These are phyloP conservation scores for Ammospiza nelsoni DNA, from an alignment of 2,113 vertebrate genomes.

Conservation along the genomic window DNA sequence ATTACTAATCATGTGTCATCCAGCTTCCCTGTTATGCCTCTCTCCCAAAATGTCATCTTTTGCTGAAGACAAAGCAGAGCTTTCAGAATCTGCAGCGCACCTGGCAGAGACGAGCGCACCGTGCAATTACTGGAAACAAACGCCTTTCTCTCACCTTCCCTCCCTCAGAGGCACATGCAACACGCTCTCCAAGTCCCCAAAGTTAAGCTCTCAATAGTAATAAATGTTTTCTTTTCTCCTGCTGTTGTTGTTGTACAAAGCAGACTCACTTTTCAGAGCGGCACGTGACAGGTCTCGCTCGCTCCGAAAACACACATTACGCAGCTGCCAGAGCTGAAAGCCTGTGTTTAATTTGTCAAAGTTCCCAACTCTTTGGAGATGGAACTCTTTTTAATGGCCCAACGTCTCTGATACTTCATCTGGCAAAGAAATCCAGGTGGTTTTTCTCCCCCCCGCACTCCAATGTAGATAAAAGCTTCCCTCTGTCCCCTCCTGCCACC, in stretches of 20 bases:
- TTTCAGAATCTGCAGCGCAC: slow-evolving; percentile 46
- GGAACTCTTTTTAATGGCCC: slow-evolving; percentile 2
- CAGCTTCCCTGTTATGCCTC: slow-evolving; percentile 8
- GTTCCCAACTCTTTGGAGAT: slow-evolving; percentile 6
- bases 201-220: not conserved
- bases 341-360: slow-evolving; percentile 46
- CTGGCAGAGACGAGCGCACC: slow-evolving; percentile 17
- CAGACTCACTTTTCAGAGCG: slow-evolving; percentile 23
- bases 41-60: slow-evolving; percentile 49
- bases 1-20: slow-evolving; percentile 35
- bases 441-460: not conserved
- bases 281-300: not conserved
- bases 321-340: slow-evolving; percentile 32
- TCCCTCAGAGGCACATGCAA: slow-evolving; percentile 5
- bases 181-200: not conserved
- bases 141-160: slow-evolving; percentile 20
- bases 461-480: not conserved
- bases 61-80: slow-evolving; percentile 41
- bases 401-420: not conserved
- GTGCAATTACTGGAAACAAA: slow-evolving; percentile 46
- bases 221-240: slow-evolving; percentile 33
- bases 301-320: slow-evolving; percentile 24
- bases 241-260: slow-evolving; percentile 37
- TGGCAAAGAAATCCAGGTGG: slow-evolving; percentile 28
- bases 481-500: not conserved